Conservation (phyloP, 2,797 vertebrate species). For the Tiaroga cobitis region DNA sequence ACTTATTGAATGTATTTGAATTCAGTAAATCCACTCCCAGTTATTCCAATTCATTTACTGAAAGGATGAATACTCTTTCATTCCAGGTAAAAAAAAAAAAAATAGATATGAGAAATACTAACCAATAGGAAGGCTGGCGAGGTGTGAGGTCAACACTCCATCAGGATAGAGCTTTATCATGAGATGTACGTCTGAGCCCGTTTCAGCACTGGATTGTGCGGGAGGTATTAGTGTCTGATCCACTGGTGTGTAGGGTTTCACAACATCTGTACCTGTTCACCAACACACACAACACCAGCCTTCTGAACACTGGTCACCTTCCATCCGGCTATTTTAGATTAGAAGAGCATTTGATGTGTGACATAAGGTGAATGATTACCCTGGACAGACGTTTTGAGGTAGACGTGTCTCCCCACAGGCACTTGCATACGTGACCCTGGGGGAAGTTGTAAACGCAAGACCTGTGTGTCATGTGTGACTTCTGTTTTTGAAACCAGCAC, state of each 20-base stretch:
- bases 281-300: not conserved
- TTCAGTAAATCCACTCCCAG: not conserved
- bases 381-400: conserved; percentile 87
- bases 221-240: conserved; percentile 75
- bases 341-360: not conserved
- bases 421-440: conserved; percentile 80
- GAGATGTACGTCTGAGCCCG: conserved; percentile 81
- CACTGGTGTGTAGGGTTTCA: conserved; percentile 93
- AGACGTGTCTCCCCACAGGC: conserved; percentile 90
- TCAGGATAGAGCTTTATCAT: conserved; percentile 93
- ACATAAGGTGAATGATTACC: conserved; percentile 73
- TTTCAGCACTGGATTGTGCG: conserved; percentile 61
- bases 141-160: conserved; percentile 84
- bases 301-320: too few species aligned
- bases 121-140: conserved; percentile 86
- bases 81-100: not conserved
- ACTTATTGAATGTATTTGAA: not conserved
- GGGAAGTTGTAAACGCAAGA: conserved; percentile 85
- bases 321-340: too few species aligned
- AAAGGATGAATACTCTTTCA: not conserved
- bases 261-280: conserved; percentile 83
- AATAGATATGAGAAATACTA: conserved; percentile 48
- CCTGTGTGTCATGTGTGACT: conserved; percentile 85
- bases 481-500: conserved; percentile 84
- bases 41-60: not conserved